These are phyloP conservation scores for Lasiurus borealis DNA, from an alignment of 2,113 vertebrate genomes.

Conservation along the genomic window DNA sequence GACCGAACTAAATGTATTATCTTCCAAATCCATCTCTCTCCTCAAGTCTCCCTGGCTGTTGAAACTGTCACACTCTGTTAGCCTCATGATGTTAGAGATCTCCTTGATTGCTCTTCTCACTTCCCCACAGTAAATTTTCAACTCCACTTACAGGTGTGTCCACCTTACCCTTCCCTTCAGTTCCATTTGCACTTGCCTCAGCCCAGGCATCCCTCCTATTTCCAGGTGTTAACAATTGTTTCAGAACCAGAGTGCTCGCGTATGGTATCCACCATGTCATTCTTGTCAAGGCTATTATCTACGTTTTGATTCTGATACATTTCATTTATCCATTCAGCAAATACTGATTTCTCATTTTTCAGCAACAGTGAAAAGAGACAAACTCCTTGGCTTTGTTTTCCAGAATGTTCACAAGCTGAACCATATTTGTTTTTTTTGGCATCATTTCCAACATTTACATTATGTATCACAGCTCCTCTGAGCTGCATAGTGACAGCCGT, in stretches of 20 bases:
- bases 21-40: background rate
- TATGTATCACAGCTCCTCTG: accelerated
- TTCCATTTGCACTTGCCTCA: no score
- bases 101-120: background rate
- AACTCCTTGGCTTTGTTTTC: background rate
- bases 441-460: background rate
- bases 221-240: background rate
- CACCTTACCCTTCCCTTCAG: background rate
- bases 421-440: background rate
- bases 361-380: background rate
- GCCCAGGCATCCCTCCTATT: background rate
- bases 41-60: accelerated
- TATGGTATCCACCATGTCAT: accelerated
- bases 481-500: background rate
- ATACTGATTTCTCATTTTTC: background rate
- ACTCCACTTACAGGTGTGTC: background rate
- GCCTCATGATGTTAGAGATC: accelerated
- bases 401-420: background rate
- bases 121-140: no score
- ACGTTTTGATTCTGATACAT: background rate
- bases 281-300: background rate
- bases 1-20: background rate
- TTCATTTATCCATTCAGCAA: background rate
- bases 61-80: no score
- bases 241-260: background rate